Conservation (phyloP, 2,113 vertebrate species). For the Chinchilla lanigera region DNA sequence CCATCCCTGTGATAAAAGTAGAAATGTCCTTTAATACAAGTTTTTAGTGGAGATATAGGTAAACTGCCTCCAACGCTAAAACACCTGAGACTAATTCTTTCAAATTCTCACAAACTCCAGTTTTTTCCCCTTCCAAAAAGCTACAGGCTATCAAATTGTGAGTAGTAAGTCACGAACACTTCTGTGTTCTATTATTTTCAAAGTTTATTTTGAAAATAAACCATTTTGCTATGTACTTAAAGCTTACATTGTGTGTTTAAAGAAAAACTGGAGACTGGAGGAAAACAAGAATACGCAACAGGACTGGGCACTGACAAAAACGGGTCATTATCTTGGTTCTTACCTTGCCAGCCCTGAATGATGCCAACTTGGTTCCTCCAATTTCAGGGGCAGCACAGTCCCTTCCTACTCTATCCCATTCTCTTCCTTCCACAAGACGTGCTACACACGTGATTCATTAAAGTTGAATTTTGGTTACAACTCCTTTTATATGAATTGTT, state of each 20-base stretch:
- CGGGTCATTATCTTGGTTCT: neutral
- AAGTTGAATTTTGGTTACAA: neutral
- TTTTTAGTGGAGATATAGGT: neutral
- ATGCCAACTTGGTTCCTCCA: neutral
- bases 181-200: neutral
- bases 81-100: neutral
- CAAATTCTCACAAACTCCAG: neutral
- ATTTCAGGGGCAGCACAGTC: neutral
- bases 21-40: neutral
- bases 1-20: neutral
- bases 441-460: neutral
- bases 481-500: neutral
- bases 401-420: neutral
- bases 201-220: conserved; percentile 14
- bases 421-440: neutral
- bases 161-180: neutral
- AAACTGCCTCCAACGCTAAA: neutral
- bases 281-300: neutral
- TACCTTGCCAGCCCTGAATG: neutral
- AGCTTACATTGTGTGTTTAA: neutral
- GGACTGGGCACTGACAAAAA: neutral
- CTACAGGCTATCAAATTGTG: neutral
- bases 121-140: neutral
- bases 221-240: neutral
- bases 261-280: neutral